Evolutionary conservation across 35 echinoderm and acorn worm species (phyloP).

Genomic region (Diadema setosum): DNA sequence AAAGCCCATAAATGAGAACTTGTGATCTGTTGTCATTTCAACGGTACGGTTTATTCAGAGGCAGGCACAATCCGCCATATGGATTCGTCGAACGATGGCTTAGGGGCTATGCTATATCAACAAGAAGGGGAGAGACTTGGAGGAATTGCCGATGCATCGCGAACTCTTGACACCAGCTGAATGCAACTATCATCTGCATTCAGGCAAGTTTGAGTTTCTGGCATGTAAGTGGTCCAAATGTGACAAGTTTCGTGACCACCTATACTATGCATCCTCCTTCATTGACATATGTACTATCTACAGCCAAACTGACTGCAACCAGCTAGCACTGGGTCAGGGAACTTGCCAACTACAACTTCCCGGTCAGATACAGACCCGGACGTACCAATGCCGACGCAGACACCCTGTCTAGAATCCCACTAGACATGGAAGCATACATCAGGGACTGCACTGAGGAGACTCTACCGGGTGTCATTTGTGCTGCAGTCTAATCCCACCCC

Average conservation of each 20-base stretch:
- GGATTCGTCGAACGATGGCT: conserved; percentile 35
- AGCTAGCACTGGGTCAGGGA: conserved; percentile 70
- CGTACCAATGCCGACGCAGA: neutral
- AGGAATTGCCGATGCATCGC: neutral
- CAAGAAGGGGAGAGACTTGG: neutral
- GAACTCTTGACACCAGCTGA: neutral
- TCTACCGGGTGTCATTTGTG: neutral
- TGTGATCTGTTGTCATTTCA: no score
- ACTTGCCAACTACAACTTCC: no score
- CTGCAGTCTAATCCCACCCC: neutral
- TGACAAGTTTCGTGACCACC: conserved; percentile 25
- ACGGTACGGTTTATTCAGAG: no score
- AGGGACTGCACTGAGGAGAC: neutral
- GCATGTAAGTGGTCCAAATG: conserved; percentile 53
- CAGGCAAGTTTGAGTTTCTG: conserved; percentile 58
- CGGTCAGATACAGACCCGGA: conserved; percentile 16
- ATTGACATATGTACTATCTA: conserved; percentile 27
- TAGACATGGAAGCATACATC: neutral
- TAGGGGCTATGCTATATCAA: conserved; percentile 40
- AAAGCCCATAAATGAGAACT: no score
- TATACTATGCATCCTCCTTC: conserved; percentile 13
- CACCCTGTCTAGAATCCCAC: conserved; percentile 1
- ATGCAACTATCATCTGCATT: conserved; percentile 16
- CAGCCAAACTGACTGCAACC: conserved; percentile 60
- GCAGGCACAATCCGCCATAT: no score